Base-by-base conservation (phyloP, 1,140 invertebrate genomes). In the Heliconius hermathena region DNA sequence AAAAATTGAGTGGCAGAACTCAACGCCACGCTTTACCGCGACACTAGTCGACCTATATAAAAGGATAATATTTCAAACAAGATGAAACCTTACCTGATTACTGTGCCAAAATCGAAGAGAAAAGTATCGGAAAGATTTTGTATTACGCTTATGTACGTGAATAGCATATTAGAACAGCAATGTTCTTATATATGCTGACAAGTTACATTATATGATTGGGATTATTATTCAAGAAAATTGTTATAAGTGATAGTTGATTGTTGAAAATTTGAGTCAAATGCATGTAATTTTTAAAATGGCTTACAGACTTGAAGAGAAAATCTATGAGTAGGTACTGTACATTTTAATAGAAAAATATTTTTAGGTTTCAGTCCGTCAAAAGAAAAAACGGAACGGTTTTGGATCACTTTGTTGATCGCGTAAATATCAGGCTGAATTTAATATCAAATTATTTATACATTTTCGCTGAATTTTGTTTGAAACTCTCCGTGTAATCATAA, bases 171-270 rank as follows among this genome's bases (percentile, higher is more conserved):
- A 29, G 60, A 66, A 26, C 8, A 26, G 13, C 60, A 26, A 66
- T 4, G 60, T 36, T 76, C 74, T 71, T 76, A 70, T 76, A 76
- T 74, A 74, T 70, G 46, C 8, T 70, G 11, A 26, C 22, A 29
- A 66, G 60, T 66, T 33, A 52, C 20, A 52, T 52, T 26, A 38
- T 46, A 70, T 70, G 41, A 49, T 16, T 26, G 13, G 41, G 74
- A 18, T 49, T 76, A 71, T 76, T 71, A 76, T 70, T 8, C 41
- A 41, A 71, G 74, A 49, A 76, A 76, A 70, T 76, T 66, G 57
- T 49, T 1, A 2, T 70, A 70, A 76, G 46, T 76, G 16, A 41
- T 36, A 2, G 36, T 8, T 66, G 33, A 66, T 54, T 66, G 74
- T 66, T 66, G 54, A 41, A 75, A 75, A 75, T 75, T 75, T 66